A percentile compares a stretch with the other conserved stretches of the same genome.
These are phyloP conservation scores for Zosterops borbonicus DNA, from an alignment of 2,113 vertebrate species.

Conservation along the genomic window DNA sequence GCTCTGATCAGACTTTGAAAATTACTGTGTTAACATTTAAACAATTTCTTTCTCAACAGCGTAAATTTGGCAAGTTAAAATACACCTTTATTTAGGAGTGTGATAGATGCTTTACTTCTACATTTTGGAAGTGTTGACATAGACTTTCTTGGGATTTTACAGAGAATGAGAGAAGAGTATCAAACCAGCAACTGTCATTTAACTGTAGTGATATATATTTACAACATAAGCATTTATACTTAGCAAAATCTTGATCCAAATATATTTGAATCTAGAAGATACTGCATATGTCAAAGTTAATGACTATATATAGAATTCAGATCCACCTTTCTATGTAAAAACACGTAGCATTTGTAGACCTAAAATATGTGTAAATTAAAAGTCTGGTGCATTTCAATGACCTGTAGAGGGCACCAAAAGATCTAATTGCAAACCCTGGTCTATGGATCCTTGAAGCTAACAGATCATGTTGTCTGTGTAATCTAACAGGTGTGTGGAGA, in stretches of 20 bases:
- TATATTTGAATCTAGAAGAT: conserved; percentile 30
- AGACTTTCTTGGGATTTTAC: conserved; percentile 8
- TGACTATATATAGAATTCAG: neutral
- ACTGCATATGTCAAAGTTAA: conserved; percentile 10
- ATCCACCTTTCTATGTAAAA: conserved; percentile 27
- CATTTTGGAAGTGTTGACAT: conserved; percentile 19
- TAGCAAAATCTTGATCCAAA: conserved; percentile 10
- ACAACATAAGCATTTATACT: conserved; percentile 38
- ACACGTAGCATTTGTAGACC: neutral
- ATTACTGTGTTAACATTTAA: neutral
- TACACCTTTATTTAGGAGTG: neutral
- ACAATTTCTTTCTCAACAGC: neutral
- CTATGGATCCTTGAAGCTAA: conserved; percentile 41
- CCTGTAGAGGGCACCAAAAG: conserved; percentile 80
- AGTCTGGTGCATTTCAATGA: neutral
- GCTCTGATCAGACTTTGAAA: neutral
- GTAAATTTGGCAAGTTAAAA: neutral
- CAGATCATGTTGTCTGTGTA: conserved; percentile 61
- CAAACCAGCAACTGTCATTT: conserved; percentile 15
- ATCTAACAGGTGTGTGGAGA: conserved; percentile 88
- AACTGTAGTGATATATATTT: conserved; percentile 33
- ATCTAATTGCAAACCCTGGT: conserved; percentile 56
- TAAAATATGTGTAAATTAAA: conserved; percentile 12
- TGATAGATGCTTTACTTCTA: neutral
- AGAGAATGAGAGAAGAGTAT: neutral